These are phyloP conservation scores for Cirrhinus mrigala DNA, from an alignment of 2,797 vertebrate species.

Conservation along the genomic window DNA sequence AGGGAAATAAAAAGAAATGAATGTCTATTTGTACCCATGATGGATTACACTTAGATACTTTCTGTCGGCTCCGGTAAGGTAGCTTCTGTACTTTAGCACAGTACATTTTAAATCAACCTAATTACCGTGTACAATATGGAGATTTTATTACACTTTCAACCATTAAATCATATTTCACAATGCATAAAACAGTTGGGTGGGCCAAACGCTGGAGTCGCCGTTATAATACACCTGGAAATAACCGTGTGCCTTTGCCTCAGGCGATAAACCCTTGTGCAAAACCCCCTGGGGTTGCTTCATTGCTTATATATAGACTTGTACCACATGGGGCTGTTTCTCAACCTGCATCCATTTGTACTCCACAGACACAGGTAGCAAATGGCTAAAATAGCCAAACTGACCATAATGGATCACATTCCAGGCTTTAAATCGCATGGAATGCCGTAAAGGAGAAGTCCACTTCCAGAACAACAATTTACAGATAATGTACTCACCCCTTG, in stretches of 20 bases:
- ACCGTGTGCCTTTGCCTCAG: constrained; percentile 40
- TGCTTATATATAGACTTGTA: constrained; percentile 37
- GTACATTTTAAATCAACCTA: constrained; percentile 37
- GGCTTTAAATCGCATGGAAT: background rate
- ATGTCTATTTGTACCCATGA: constrained; percentile 25
- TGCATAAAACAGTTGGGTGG: constrained; percentile 38
- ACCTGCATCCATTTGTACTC: constrained; percentile 51
- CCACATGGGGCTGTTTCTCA: constrained; percentile 40
- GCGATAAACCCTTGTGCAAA: constrained; percentile 42
- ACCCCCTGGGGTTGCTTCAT: constrained; percentile 36
- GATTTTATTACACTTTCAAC: constrained; percentile 37
- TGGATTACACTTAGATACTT: constrained; percentile 17
- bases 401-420: constrained; percentile 11
- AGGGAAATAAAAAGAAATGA: background rate
- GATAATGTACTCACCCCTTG: too few species aligned
- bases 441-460: too few species aligned
- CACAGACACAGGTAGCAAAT: constrained; percentile 28
- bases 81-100: constrained; percentile 20
- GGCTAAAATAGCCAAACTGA: constrained; percentile 49
- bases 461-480: too few species aligned
- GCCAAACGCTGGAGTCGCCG: background rate
- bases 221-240: constrained; percentile 40
- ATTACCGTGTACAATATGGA: constrained; percentile 38
- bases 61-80: constrained; percentile 21
- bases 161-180: constrained; percentile 26